phyloP scores from a whole-genome alignment of 1,140 invertebrate genomes.

The Pogonomyrmex californicus region DNA sequence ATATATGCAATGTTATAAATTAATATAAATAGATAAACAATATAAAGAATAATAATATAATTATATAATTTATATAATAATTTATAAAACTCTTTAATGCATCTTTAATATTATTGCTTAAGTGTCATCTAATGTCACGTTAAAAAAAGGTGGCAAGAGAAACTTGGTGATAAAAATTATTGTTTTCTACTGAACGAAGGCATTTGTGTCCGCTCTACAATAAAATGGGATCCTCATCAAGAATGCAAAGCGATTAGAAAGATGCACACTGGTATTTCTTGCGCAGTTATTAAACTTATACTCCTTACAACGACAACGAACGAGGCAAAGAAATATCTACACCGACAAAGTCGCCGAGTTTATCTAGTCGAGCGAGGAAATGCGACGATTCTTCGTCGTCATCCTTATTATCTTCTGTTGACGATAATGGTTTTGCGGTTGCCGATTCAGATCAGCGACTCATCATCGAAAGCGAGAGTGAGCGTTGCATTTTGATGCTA shows the following conservation, averaged over 20 bases:
- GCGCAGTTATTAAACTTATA: slow-evolving; percentile 60
- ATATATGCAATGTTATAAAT: no score
- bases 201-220: background rate
- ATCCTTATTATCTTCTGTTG: slow-evolving; percentile 54
- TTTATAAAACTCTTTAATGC: no score
- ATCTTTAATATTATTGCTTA: no score
- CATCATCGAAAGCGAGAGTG: slow-evolving; percentile 49
- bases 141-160: slow-evolving; percentile 21
- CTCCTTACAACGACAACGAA: slow-evolving; percentile 57
- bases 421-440: slow-evolving; percentile 54
- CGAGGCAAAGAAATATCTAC: slow-evolving; percentile 49
- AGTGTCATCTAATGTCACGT: no score
- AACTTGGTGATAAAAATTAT: slow-evolving; percentile 34
- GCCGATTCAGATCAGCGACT: slow-evolving; percentile 16
- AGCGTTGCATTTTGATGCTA: slow-evolving; percentile 17
- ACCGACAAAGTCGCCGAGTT: slow-evolving; percentile 63
- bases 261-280: slow-evolving; percentile 56
- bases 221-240: slow-evolving; percentile 43
- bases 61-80: no score
- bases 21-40: background rate
- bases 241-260: slow-evolving; percentile 65
- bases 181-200: slow-evolving; percentile 23
- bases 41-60: background rate
- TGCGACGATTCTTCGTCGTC: slow-evolving; percentile 48
- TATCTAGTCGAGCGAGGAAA: slow-evolving; percentile 56